phyloP scores from a whole-genome alignment of 2,797 vertebrate genomes.

The Ptychadena robeensis region DNA sequence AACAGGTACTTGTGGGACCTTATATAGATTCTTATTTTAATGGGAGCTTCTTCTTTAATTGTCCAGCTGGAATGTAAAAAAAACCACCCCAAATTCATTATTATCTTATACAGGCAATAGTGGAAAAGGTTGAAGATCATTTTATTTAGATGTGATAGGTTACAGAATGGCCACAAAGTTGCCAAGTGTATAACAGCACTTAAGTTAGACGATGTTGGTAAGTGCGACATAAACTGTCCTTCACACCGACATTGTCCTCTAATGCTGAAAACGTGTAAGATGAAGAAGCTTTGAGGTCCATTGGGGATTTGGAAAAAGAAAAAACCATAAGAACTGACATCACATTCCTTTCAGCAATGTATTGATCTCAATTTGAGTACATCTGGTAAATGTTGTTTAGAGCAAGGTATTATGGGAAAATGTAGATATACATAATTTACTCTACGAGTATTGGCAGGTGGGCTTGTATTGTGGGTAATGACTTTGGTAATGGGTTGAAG shows the following conservation, averaged over 20 bases:
- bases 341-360: neutral
- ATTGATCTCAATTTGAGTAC: neutral
- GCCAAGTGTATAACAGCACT: too few relatives aligned
- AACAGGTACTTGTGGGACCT: too few relatives aligned
- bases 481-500: too few relatives aligned
- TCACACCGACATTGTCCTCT: neutral
- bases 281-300: slow-evolving; percentile 1
- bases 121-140: too few relatives aligned
- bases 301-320: neutral
- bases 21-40: too few relatives aligned
- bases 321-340: neutral
- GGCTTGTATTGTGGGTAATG: neutral
- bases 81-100: too few relatives aligned
- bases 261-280: neutral
- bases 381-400: neutral
- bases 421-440: neutral
- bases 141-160: too few relatives aligned
- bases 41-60: too few relatives aligned
- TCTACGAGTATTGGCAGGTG: neutral
- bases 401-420: neutral
- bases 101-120: too few relatives aligned
- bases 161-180: too few relatives aligned
- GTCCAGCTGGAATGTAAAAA: too few relatives aligned
- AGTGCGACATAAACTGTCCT: neutral
- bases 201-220: too few relatives aligned